Conservation (phyloP, 2,888 invertebrate species). For the Drosophila yooni region DNA sequence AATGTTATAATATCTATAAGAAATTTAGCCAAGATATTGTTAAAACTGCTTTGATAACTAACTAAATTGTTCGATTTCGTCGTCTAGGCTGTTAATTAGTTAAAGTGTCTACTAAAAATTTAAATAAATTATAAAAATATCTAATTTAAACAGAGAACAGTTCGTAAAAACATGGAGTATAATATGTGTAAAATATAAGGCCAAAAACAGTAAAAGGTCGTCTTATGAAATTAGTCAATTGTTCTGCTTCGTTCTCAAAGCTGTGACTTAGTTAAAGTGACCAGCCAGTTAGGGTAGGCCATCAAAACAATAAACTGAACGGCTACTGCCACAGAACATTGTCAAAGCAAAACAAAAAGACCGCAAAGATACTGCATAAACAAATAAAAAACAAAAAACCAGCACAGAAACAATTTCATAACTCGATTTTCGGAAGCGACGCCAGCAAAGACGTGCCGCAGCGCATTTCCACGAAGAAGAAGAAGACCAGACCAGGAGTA, state of each 20-base stretch:
- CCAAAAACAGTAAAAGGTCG: not conserved
- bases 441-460: slow-evolving; percentile 53
- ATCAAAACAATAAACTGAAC: slow-evolving; percentile 30
- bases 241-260: not conserved
- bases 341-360: slow-evolving; percentile 11
- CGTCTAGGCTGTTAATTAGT: not conserved
- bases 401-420: slow-evolving; percentile 63
- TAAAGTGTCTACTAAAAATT: not conserved
- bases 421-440: slow-evolving; percentile 58
- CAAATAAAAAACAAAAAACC: slow-evolving; percentile 15
- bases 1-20: not conserved
- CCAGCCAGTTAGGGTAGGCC: slow-evolving; percentile 22
- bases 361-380: not conserved
- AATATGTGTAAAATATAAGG: too few species aligned
- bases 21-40: not conserved
- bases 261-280: not conserved
- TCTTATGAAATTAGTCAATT: not conserved
- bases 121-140: not conserved
- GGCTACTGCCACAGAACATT: slow-evolving; percentile 9
- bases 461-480: slow-evolving; percentile 44
- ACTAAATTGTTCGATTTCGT: not conserved
- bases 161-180: not conserved
- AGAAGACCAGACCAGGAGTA: not conserved
- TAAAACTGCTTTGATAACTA: not conserved
- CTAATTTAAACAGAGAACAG: not conserved